A percentile compares a stretch with the other conserved stretches of the same genome.
Evolutionary conservation across 1,140 invertebrate species (phyloP).

Genomic region (Fopius arisanus): DNA sequence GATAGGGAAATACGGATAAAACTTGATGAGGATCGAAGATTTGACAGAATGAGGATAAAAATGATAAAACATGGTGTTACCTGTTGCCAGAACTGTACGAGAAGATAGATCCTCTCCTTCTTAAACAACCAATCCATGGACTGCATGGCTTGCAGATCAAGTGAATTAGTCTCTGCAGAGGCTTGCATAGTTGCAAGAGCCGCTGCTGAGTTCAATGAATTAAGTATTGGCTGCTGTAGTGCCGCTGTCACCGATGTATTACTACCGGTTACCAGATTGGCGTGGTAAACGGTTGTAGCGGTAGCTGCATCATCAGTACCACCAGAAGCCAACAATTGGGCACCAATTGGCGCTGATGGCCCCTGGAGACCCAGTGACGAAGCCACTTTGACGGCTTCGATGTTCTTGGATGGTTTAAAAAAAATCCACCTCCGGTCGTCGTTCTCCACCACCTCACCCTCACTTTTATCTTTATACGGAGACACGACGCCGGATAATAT

Average conservation of each 20-base stretch:
- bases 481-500: slow-evolving; percentile 6
- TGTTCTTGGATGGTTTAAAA: slow-evolving; percentile 57
- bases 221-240: slow-evolving; percentile 58
- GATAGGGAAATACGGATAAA: no score
- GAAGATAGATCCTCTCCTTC: slow-evolving; percentile 90
- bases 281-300: slow-evolving; percentile 60
- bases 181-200: slow-evolving; percentile 79
- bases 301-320: slow-evolving; percentile 55
- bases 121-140: slow-evolving; percentile 95
- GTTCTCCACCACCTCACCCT: slow-evolving; percentile 31
- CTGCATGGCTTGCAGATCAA: slow-evolving; percentile 84
- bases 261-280: slow-evolving; percentile 62
- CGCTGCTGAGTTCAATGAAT: slow-evolving; percentile 60
- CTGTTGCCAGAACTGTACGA: slow-evolving; percentile 95
- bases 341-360: slow-evolving; percentile 63
- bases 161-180: slow-evolving; percentile 70
- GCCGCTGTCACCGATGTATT: slow-evolving; percentile 59
- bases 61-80: slow-evolving; percentile 65
- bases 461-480: slow-evolving; percentile 9
- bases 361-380: slow-evolving; percentile 66
- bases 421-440: slow-evolving; percentile 40
- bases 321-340: slow-evolving; percentile 61
- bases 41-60: no score
- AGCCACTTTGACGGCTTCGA: slow-evolving; percentile 66
- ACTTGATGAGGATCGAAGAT: no score